Conservation (phyloP, 2,113 vertebrate species). For the Falco punctatus region DNA sequence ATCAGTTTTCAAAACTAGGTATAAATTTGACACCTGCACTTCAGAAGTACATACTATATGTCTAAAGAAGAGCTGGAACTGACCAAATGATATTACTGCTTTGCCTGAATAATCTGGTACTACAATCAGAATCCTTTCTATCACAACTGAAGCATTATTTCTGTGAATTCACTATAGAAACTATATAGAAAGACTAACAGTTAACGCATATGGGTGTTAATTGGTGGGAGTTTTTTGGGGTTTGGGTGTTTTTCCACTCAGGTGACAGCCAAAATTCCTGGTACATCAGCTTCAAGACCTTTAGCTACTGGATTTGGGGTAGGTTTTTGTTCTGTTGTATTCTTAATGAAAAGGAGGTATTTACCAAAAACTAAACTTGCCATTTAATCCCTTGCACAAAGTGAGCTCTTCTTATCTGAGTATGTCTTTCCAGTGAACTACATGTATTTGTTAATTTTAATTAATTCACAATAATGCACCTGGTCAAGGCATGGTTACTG, state of each 20-base stretch:
- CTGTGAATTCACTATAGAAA: neutral
- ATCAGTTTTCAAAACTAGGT: neutral
- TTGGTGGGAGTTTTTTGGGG: accelerated
- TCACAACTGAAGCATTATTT: neutral
- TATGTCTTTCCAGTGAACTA: neutral
- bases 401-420: neutral
- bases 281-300: constrained; percentile 85
- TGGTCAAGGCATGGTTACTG: neutral
- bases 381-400: neutral
- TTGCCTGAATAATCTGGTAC: neutral
- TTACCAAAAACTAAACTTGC: neutral
- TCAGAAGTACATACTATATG: neutral
- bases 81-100: neutral
- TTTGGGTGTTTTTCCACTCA: constrained; percentile 43
- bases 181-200: neutral
- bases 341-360: neutral
- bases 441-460: neutral
- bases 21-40: neutral
- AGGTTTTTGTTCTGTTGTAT: constrained; percentile 64
- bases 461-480: neutral
- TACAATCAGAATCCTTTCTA: neutral
- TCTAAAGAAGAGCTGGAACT: neutral
- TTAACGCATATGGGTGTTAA: neutral
- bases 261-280: constrained; percentile 91
- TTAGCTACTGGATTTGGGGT: constrained; percentile 88